Conservation (phyloP, 2,113 vertebrate species). For the Gambusia holbrooki region DNA sequence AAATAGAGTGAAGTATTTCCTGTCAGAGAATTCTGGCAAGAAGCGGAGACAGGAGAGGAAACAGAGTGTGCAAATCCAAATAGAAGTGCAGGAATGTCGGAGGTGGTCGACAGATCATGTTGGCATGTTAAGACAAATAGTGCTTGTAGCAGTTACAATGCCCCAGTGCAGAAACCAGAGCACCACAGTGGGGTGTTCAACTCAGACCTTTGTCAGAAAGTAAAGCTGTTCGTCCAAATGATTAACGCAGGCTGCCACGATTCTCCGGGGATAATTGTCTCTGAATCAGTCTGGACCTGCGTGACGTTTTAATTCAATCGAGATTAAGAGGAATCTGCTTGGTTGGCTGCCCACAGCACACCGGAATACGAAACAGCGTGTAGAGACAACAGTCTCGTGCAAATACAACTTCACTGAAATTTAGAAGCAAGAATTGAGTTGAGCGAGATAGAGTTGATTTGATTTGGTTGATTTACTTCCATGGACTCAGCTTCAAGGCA, state of each 20-base stretch:
- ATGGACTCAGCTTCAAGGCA: no score
- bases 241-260: neutral
- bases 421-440: no score
- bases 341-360: no score
- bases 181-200: conserved; percentile 19
- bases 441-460: no score
- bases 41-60: conserved; percentile 13
- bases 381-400: no score
- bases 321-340: conserved; percentile 42
- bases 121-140: conserved; percentile 47
- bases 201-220: conserved; percentile 9
- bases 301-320: conserved; percentile 29
- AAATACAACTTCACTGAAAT: no score
- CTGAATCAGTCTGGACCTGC: conserved; percentile 35
- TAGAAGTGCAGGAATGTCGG: conserved; percentile 44
- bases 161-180: conserved; percentile 1
- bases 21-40: conserved; percentile 36
- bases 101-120: conserved; percentile 34
- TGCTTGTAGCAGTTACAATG: conserved; percentile 16
- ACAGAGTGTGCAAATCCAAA: conserved; percentile 27
- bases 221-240: conserved; percentile 11
- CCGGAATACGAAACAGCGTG: conserved; percentile 3
- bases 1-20: conserved; percentile 37
- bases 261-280: neutral
- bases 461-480: neutral